Evolutionary conservation across 1,140 invertebrate species (phyloP), one percentile per base, ranked within the genome.

Genomic region (Steinernema khuongi): DNA sequence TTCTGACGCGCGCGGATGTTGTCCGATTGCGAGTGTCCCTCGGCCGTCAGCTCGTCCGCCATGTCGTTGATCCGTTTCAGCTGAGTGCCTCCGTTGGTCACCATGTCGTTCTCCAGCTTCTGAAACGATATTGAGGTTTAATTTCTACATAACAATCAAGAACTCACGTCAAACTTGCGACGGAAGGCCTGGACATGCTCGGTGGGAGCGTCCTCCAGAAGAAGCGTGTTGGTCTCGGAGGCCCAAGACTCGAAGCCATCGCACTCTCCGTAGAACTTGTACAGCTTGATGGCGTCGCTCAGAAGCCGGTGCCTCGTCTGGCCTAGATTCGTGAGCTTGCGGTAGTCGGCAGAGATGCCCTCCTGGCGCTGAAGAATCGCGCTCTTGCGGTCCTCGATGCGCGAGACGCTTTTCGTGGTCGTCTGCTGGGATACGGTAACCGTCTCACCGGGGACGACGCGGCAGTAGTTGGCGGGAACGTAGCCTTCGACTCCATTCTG

Each of bases 211-310:
- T 94, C 92, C 14, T 91, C 89, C 44, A 91, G 88, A 28, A 97
- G 87, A 86, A 95, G 89, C 81, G 92, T 91, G 86, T 96, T 93
- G 84, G 95, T 97, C 73, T 97, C 94, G 80, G 91, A 91, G 82
- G 97, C 95, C 96, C 96, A 98, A 77, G 91, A 91, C 86, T 97
- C 94, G 86, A 98, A 96, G 85, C 96, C 94, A 83, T 97, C 94
- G 87, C 95, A 98, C 85, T 98, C 94, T n/a, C 92, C 89, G 86
- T 94, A 95, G 88, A 97, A 97, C 31, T 91, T 91, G 86, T 94
- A 97, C 19, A 98, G 87, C 76, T 92, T 90, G 72, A 96, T 94
- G 0, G 94, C 91, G 85, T 97, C 95, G 79, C 94, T 93, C 11
- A 98, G 87, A 31, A 94, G 89, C 0, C 91, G 89, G 75, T 92